phyloP scores from a whole-genome alignment of 1,140 invertebrate genomes.

The Chironomus tepperi region DNA sequence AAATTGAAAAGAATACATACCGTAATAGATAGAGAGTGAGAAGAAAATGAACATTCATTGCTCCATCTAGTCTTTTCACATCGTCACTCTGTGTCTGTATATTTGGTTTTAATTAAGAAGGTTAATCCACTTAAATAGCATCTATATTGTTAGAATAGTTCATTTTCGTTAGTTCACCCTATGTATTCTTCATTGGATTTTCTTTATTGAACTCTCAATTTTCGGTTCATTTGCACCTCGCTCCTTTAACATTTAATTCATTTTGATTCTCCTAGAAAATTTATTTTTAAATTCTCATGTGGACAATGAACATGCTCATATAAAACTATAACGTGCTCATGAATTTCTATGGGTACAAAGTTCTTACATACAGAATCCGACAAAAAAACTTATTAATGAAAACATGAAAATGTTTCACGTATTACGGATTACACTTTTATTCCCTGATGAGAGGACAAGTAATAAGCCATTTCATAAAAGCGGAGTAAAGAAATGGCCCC shows the following conservation, averaged over 20 bases:
- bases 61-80: not conserved
- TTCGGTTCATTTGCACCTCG: too few species aligned
- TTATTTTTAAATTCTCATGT: too few species aligned
- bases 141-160: not conserved
- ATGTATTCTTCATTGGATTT: not conserved
- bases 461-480: not conserved
- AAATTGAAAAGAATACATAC: too few species aligned
- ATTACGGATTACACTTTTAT: not conserved
- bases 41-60: constrained; percentile 12
- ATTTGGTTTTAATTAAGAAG: constrained; percentile 23
- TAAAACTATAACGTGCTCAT: not conserved
- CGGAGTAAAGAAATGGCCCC: not conserved
- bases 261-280: too few species aligned
- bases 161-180: not conserved
- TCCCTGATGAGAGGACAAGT: constrained; percentile 4
- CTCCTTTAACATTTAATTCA: too few species aligned
- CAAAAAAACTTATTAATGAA: not conserved
- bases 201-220: too few species aligned
- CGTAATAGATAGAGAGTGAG: not conserved
- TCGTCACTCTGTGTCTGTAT: not conserved
- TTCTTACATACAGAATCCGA: not conserved
- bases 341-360: not conserved
- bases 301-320: too few species aligned
- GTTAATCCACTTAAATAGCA: constrained; percentile 21
- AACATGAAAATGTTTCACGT: not conserved